phyloP scores from a whole-genome alignment of 2,888 invertebrate species.

The Crocallis elinguaria region DNA sequence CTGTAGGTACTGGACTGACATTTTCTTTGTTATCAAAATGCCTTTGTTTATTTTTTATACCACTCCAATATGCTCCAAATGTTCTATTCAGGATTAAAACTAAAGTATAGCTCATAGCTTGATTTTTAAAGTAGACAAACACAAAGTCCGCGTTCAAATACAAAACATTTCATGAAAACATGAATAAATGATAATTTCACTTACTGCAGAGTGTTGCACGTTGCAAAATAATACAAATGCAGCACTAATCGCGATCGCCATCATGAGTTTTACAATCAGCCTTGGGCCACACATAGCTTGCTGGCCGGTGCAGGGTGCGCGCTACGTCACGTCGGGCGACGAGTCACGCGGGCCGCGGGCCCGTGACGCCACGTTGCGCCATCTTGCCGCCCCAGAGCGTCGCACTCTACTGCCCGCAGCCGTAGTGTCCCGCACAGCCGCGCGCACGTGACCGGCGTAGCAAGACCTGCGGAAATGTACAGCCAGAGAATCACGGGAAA shows the following conservation, averaged over 20 bases:
- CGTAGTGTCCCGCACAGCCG: background rate
- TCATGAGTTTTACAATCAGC: slow-evolving; percentile 18
- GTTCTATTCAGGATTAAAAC: too few relatives aligned
- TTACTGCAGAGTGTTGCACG: slow-evolving; percentile 12
- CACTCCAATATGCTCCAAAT: too few relatives aligned
- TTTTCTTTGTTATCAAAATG: too few relatives aligned
- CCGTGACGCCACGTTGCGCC: slow-evolving; percentile 5
- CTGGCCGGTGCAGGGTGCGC: slow-evolving; percentile 6
- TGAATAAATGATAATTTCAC: background rate
- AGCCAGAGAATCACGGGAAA: background rate
- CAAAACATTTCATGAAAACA: background rate
- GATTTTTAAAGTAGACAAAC: too few relatives aligned
- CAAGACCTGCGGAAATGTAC: background rate
- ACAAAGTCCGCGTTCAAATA: background rate
- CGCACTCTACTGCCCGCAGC: slow-evolving; percentile 12
- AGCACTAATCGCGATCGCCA: slow-evolving; percentile 14
- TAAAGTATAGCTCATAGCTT: too few relatives aligned
- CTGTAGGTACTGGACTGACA: too few relatives aligned
- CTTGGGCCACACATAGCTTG: slow-evolving; percentile 20
- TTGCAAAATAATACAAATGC: slow-evolving; percentile 5
- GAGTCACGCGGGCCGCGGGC: background rate
- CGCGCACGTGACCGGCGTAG: background rate
- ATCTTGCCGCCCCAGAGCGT: slow-evolving; percentile 17
- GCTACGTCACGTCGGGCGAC: slow-evolving; percentile 6
- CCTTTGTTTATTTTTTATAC: too few relatives aligned